Base-by-base conservation (phyloP, 2,888 invertebrate genomes). In the Griposia aprilina region DNA sequence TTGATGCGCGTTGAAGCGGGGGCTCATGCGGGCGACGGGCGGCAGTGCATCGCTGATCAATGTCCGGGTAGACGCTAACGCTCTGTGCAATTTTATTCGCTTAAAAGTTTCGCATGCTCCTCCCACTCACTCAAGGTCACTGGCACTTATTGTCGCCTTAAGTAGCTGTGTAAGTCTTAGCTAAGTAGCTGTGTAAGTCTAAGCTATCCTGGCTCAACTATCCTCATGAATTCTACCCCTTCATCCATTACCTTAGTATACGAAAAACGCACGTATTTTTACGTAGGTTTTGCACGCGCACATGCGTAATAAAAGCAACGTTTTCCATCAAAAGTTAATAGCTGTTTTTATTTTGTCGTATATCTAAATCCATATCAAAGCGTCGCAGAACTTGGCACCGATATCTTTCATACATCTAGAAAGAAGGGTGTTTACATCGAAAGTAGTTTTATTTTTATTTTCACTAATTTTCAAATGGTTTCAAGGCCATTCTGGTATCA, bases 341-440 rank as follows among this genome's bases (percentile, higher is more conserved):
- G 83, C 69, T 55, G 63, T 83, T 86, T 83, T 83, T 80, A 86
- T 84, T 67, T 76, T 80, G 83, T 80, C 84, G 63, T 79, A 57
- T 68, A 69, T 83, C 72, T 88, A 81, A 83, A 87, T 77, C 60
- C 23, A 84, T 78, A 82, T 87, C 74, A 84, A 88, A 87, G 74
- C 66, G 73, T 79, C 65, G 30, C 41, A 77, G 79, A 71, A 74
- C 71, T 87, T 88, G 88, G 89, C 88, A 86, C 75, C 45, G 72
- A 70, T 67, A 80, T 82, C 67, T 60, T 10, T 74, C 62, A 73
- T 76, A 63, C 67, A 76, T 76, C 78, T 74, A 75, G 76, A 83
- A 77, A 82, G 62, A 62, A 79, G 62, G 41, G 55, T 82, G 83
- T 81, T 89, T 80, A 83, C 77, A 78, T 76, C 68, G 55, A 82